Evolutionary conservation across 2,888 invertebrate genomes (phyloP), one percentile per base, ranked within the genome.

Genomic region (Hirtodrosophila histrioides): DNA sequence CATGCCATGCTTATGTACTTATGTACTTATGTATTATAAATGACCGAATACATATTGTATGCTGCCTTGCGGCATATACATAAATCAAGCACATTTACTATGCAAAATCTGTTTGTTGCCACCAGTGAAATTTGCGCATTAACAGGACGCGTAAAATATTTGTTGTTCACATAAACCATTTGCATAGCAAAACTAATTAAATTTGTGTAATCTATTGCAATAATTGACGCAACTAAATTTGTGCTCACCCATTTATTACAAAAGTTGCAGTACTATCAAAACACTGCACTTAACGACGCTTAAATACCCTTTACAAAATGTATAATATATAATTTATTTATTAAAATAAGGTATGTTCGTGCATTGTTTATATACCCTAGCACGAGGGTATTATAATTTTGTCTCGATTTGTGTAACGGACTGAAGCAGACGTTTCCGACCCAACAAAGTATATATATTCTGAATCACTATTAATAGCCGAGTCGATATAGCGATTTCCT

Each of bases 81-180:
- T 69, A 75, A 64, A 67, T 67, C 61, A 60, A 17, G 17, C 17
- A 23, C 6, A 62, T 77, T 50, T 62, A 27, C 62, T 60, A 57
- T 62, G 56, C 58, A 60, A 57, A 71, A 48, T 62, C 31, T 39
- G 50, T 4, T 57, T 54, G 44, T 11, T 57, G 58, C 27, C 36
- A 27, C 45, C 33, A 27, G 35, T 39, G n/a, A 39, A 48, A 35
- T 44, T 43, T 37, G 33, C 6, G 9, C 7, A 6, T 31, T 31
- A 31, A 9, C 31, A 31, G 31, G 8, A 12, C 17, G 36, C 12
- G 27, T 36, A 48, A 44, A 48, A 43, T 57, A 54, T 49, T 11
- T 9, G 12, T 12, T n/a, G 17, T 31, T 27, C 53, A 41, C 35
- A 45, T 43, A 69, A 57, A 7, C 10, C 6, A 29, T 61, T 56